phyloP scores from a whole-genome alignment of 2,113 vertebrate species.

The Rhodinocichla rosea region DNA sequence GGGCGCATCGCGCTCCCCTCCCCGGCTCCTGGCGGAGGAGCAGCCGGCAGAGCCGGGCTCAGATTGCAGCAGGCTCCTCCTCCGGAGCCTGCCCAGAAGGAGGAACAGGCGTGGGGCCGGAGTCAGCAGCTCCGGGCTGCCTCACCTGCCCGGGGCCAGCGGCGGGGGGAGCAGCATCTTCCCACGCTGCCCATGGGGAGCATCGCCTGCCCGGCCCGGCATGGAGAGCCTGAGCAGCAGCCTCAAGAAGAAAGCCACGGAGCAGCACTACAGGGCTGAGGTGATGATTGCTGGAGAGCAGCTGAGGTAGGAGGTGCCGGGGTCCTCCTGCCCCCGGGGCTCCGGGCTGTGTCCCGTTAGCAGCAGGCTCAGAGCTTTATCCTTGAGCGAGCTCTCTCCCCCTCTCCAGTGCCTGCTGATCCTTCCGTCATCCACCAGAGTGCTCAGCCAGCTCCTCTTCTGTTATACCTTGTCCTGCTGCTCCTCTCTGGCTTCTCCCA shows the following conservation, averaged over 20 bases:
- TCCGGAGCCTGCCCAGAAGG: neutral
- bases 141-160: neutral
- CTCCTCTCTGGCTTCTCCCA: neutral
- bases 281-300: constrained; percentile 87
- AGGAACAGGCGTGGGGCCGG: neutral
- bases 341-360: neutral
- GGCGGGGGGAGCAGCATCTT: neutral
- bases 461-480: neutral
- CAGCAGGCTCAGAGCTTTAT: neutral
- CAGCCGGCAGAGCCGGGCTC: neutral
- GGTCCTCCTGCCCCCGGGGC: neutral
- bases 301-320: constrained; percentile 75
- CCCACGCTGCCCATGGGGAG: neutral
- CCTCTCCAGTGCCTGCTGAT: neutral
- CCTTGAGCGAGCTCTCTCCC: neutral
- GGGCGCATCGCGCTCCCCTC: neutral
- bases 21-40: accelerated
- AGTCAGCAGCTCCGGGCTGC: neutral
- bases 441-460: neutral
- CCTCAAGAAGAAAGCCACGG: constrained; percentile 72
- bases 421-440: neutral
- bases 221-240: constrained; percentile 74
- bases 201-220: neutral
- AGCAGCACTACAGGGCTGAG: constrained; percentile 79
- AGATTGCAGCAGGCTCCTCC: constrained; percentile 21